Conservation (phyloP, 2,797 vertebrate species). For the Myotis vivesi region DNA sequence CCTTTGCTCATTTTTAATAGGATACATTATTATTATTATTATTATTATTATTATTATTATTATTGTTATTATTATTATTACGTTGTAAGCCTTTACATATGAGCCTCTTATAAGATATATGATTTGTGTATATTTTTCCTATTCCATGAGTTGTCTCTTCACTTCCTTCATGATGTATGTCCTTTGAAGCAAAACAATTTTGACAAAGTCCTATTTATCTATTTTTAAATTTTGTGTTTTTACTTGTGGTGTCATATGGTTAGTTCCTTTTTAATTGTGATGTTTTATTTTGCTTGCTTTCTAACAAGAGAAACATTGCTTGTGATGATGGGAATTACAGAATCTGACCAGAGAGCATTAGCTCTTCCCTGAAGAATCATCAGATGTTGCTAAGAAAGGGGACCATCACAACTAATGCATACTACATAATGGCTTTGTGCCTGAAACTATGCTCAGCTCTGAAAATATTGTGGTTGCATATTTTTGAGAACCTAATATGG, state of each 20-base stretch:
- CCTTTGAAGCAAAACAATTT: conserved; percentile 11
- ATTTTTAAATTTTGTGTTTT: background rate
- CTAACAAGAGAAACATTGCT: background rate
- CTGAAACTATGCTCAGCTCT: background rate
- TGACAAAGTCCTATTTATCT: background rate
- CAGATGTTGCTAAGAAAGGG: background rate
- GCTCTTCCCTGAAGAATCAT: background rate
- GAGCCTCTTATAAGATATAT: background rate
- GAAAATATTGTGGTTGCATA: background rate
- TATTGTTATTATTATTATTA: background rate
- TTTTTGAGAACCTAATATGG: background rate
- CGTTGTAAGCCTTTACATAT: background rate
- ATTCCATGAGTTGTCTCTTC: background rate
- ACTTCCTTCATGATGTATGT: background rate
- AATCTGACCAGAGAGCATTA: background rate
- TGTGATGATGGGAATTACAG: background rate
- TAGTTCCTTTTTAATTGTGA: background rate
- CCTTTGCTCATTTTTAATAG: background rate
- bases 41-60: background rate
- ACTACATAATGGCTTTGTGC: background rate
- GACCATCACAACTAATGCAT: background rate
- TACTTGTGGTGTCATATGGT: background rate
- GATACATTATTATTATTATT: background rate
- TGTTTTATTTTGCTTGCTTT: conserved; percentile 16
- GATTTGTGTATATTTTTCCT: background rate